These are phyloP conservation scores for Eurystomus glaucurus DNA, from an alignment of 2,797 vertebrate genomes.

Conservation along the genomic window DNA sequence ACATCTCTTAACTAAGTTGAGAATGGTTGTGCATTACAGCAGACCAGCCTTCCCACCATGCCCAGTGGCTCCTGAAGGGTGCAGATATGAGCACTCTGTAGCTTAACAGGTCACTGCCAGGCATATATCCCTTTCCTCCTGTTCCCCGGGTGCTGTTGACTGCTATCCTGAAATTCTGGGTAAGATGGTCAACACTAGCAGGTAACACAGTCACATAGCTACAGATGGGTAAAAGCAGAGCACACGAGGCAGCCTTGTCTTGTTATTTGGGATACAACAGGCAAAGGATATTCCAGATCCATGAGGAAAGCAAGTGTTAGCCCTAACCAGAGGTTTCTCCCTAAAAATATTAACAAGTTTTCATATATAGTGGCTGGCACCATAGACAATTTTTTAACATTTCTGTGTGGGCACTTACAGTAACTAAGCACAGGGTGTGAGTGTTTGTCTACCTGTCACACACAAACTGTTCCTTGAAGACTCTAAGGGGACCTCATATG, in stretches of 20 bases:
- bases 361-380: background rate
- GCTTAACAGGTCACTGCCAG: background rate
- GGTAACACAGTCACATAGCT: background rate
- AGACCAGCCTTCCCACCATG: accelerated
- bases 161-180: background rate
- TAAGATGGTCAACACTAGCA: background rate
- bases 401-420: background rate
- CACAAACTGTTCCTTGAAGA: background rate
- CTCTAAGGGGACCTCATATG: background rate
- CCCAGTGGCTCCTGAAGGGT: background rate
- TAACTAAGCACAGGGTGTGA: background rate
- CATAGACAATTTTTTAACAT: background rate
- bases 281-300: background rate
- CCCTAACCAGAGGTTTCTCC: background rate
- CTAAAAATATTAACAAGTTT: background rate
- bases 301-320: background rate
- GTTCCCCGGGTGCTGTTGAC: background rate
- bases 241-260: background rate
- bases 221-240: background rate
- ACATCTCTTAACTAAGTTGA: background rate
- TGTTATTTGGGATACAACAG: background rate
- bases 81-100: background rate
- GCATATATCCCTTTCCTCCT: background rate
- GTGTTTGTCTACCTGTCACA: background rate
- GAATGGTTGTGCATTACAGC: background rate